Evolutionary conservation across 2,113 vertebrate species (phyloP).

Genomic region (Pyxicephalus adspersus): DNA sequence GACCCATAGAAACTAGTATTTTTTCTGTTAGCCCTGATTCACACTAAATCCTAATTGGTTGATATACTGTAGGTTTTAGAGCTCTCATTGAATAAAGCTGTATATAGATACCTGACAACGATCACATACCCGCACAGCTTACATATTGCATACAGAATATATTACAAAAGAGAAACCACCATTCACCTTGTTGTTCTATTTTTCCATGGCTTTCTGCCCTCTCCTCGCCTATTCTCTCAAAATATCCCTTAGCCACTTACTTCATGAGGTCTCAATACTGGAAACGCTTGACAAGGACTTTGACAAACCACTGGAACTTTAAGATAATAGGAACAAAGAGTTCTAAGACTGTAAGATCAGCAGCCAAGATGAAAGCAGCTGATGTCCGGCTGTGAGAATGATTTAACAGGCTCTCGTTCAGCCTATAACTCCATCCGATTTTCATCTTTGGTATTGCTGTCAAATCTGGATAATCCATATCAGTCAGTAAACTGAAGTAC

Average conservation of each 20-base stretch:
- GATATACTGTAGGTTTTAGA: no score
- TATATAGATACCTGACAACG: no score
- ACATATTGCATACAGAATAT: no score
- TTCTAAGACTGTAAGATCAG: conserved; percentile 28
- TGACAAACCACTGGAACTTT: conserved; percentile 5
- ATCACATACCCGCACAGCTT: no score
- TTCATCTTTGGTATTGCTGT: conserved; percentile 49
- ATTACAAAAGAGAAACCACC: no score
- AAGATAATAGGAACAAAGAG: conserved; percentile 43
- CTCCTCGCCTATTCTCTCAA: no score
- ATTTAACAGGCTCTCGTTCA: conserved; percentile 4
- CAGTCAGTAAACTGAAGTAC: conserved; percentile 47
- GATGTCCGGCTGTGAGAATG: conserved; percentile 23
- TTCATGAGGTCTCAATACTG: neutral
- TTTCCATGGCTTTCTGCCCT: no score
- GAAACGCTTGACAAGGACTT: neutral
- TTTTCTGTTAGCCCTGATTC: no score
- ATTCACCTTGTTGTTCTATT: no score
- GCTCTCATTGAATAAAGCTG: no score
- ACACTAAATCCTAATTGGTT: no score
- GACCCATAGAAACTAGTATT: no score
- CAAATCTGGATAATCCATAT: conserved; percentile 49
- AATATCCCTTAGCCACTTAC: neutral
- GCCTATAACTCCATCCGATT: conserved; percentile 24
- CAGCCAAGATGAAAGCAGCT: conserved; percentile 40